A percentile compares a stretch with the other conserved stretches of the same genome.
phyloP scores from a whole-genome alignment of 2,888 invertebrate genomes.

The Andrena marginata region DNA sequence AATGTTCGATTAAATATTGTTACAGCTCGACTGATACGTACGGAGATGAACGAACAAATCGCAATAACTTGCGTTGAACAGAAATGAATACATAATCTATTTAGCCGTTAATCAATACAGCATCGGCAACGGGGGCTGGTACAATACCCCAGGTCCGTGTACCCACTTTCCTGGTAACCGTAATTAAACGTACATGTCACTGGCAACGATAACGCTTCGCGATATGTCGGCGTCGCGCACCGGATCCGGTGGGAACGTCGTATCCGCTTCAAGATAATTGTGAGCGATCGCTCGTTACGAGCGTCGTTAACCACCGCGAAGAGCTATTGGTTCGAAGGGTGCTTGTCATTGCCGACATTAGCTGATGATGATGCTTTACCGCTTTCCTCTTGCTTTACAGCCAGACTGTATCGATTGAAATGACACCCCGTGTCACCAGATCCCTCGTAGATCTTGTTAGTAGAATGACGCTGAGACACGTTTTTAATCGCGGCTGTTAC shows the following conservation, averaged over 20 bases:
- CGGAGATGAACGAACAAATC: constrained; percentile 7
- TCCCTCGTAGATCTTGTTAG: constrained; percentile 6
- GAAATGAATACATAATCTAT: constrained; percentile 27
- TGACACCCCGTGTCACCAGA: constrained; percentile 9
- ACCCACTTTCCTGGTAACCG: constrained; percentile 50
- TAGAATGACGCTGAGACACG: background rate
- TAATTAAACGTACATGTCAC: constrained; percentile 70
- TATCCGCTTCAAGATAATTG: constrained; percentile 66
- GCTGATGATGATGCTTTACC: constrained; percentile 54
- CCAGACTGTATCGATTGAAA: constrained; percentile 7
- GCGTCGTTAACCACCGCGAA: constrained; percentile 62
- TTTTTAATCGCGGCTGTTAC: background rate
- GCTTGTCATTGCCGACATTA: constrained; percentile 65
- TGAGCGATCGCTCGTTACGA: constrained; percentile 68
- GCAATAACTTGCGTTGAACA: constrained; percentile 31
- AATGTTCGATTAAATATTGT: background rate
- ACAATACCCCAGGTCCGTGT: constrained; percentile 56
- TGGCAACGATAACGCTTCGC: constrained; percentile 50
- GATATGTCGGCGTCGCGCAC: constrained; percentile 52
- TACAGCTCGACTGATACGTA: constrained; percentile 1
- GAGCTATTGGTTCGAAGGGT: constrained; percentile 43
- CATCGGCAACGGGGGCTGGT: constrained; percentile 49
- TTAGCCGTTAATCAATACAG: constrained; percentile 5
- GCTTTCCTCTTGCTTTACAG: constrained; percentile 44
- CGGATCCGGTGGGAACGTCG: constrained; percentile 43